A percentile compares a stretch with the other conserved stretches of the same genome.
These are phyloP conservation scores for Drosophila mauritiana DNA, from an alignment of 1,140 invertebrate genomes.

Conservation along the genomic window DNA sequence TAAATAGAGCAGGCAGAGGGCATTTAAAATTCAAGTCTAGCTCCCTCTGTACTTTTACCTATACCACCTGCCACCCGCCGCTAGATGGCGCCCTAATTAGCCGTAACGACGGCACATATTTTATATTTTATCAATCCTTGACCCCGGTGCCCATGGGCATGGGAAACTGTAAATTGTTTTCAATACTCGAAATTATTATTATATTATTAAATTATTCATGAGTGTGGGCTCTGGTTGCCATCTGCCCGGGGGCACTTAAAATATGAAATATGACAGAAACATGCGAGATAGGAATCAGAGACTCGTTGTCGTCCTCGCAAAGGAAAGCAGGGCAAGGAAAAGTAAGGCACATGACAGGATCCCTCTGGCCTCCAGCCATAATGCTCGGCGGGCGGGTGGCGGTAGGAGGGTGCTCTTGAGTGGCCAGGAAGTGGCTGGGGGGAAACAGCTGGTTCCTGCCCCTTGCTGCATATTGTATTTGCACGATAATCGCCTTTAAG, in stretches of 20 bases:
- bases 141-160: constrained; percentile 25
- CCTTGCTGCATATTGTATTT: constrained; percentile 13
- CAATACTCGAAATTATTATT: constrained; percentile 59
- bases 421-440: constrained; percentile 28
- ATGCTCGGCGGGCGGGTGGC: not conserved
- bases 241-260: constrained; percentile 54
- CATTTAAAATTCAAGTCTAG: constrained; percentile 28
- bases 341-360: constrained; percentile 37
- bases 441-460: constrained; percentile 21
- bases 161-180: constrained; percentile 65
- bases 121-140: constrained; percentile 49
- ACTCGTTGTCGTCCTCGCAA: constrained; percentile 19
- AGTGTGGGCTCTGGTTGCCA: constrained; percentile 25
- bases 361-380: constrained; percentile 22
- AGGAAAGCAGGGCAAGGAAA: constrained; percentile 12
- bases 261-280: constrained; percentile 61
- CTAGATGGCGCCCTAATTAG: constrained; percentile 36
- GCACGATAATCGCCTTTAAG: constrained; percentile 41
- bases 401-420: constrained; percentile 9
- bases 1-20: constrained; percentile 24
- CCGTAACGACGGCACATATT: constrained; percentile 39
- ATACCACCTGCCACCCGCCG: constrained; percentile 11
- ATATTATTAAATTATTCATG: constrained; percentile 67
- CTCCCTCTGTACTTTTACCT: not conserved
- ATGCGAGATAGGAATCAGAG: constrained; percentile 60